Conservation (phyloP, 2,797 vertebrate species). For the Semaprochilodus insignis region DNA sequence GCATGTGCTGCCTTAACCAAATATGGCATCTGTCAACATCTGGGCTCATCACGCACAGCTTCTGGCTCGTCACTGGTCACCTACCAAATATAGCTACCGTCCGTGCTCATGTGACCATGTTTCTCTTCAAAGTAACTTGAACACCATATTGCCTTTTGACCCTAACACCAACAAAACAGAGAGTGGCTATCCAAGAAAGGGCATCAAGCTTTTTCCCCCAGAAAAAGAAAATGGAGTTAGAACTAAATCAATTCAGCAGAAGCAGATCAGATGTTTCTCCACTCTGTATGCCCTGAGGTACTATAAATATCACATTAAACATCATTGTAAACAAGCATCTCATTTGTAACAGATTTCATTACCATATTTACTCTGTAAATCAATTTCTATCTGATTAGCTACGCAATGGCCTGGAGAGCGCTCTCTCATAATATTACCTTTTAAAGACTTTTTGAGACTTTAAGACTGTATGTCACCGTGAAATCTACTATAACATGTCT, state of each 20-base stretch:
- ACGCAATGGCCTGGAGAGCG: not conserved
- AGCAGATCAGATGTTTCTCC: slow-evolving; percentile 20
- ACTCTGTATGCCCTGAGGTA: not conserved
- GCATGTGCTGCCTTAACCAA: slow-evolving; percentile 23
- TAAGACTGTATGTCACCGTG: not conserved
- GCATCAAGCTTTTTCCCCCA: slow-evolving; percentile 5
- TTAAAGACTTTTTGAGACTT: slow-evolving; percentile 23
- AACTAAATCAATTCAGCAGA: slow-evolving; percentile 3
- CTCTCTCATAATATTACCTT: slow-evolving; percentile 7
- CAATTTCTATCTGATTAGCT: slow-evolving; percentile 27
- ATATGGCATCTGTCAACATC: slow-evolving; percentile 21
- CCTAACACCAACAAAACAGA: not conserved
- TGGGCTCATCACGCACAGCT: not conserved
- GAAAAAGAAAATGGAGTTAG: not conserved
- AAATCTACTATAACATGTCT: not conserved
- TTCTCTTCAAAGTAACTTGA: not conserved
- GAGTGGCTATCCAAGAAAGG: not conserved
- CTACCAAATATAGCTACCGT: slow-evolving; percentile 14
- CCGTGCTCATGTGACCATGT: not conserved
- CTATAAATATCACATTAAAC: slow-evolving; percentile 11
- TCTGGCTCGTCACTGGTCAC: not conserved
- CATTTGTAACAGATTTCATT: slow-evolving; percentile 31
- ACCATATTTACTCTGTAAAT: slow-evolving; percentile 11
- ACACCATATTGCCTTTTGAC: not conserved
- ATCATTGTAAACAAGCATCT: slow-evolving; percentile 18